These are phyloP conservation scores for roundworm (Caenorhabditis elegans) DNA, from an alignment of 1,140 invertebrate species.

Conservation along the genomic window DNA sequence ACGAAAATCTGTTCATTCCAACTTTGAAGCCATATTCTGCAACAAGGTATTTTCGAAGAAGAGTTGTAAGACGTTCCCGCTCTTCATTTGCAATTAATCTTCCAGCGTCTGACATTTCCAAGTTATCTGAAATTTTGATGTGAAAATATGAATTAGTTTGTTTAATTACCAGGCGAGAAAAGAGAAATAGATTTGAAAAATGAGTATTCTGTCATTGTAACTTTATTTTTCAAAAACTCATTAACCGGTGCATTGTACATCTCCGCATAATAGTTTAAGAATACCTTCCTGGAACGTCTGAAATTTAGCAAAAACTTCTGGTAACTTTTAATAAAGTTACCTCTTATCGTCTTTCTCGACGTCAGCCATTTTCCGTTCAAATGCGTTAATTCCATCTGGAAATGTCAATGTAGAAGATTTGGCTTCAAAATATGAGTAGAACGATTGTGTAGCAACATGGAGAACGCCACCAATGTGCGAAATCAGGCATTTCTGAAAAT, in stretches of 20 bases:
- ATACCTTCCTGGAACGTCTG: background rate
- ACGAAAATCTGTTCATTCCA: background rate
- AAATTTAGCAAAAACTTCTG: background rate
- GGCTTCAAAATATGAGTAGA: slow-evolving; percentile 28
- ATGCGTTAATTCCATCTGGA: slow-evolving; percentile 28
- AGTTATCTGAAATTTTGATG: background rate
- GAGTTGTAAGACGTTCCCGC: background rate
- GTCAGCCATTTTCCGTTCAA: background rate
- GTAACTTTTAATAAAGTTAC: background rate
- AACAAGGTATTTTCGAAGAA: background rate
- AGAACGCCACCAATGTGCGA: slow-evolving; percentile 35
- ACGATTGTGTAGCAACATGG: slow-evolving; percentile 23
- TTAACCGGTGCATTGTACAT: slow-evolving; percentile 7
- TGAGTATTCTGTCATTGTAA: background rate
- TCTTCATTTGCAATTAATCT: background rate
- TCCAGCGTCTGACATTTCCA: background rate
- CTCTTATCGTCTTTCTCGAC: background rate
- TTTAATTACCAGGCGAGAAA: background rate
- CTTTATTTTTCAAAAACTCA: background rate
- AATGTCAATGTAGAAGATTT: background rate
- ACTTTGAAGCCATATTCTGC: background rate
- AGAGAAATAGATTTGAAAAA: slow-evolving; percentile 4
- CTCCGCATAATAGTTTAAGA: background rate
- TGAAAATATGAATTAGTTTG: background rate
- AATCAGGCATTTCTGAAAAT: slow-evolving; percentile 14